Conservation (phyloP, 2,797 vertebrate genomes). For the Nyctibius grandis region DNA sequence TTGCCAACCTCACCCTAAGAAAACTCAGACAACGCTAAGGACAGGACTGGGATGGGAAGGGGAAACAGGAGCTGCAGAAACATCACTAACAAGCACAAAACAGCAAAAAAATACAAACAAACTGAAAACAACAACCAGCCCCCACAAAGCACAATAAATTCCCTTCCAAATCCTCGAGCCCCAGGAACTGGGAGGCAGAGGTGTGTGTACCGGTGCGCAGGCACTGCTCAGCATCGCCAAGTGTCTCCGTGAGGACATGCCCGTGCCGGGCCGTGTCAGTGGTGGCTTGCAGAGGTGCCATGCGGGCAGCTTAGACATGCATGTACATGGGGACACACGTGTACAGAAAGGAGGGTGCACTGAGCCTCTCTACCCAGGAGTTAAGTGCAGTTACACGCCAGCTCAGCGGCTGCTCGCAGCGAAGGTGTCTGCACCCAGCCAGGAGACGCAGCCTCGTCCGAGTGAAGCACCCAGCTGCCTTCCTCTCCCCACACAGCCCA, state of each 20-base stretch:
- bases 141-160: conserved; percentile 66
- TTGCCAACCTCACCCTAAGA: background rate
- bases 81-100: conserved; percentile 70
- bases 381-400: background rate
- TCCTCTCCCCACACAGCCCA: background rate
- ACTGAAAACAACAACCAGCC: conserved; percentile 65
- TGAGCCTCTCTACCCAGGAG: background rate
- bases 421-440: accelerated
- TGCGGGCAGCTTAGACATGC: conserved; percentile 13
- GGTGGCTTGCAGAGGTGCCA: conserved; percentile 20
- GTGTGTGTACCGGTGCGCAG: accelerated
- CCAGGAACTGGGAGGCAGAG: background rate
- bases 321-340: background rate
- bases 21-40: conserved; percentile 10
- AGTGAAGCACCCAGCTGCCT: background rate
- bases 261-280: accelerated
- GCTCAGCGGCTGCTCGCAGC: accelerated
- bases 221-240: background rate
- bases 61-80: conserved; percentile 51
- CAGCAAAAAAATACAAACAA: conserved; percentile 76
- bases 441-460: background rate
- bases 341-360: background rate
- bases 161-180: conserved; percentile 23
- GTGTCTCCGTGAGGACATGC: background rate
- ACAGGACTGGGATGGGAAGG: conserved; percentile 34